Conservation (phyloP, 2,797 vertebrate genomes). For the Astyanax mexicanus region DNA sequence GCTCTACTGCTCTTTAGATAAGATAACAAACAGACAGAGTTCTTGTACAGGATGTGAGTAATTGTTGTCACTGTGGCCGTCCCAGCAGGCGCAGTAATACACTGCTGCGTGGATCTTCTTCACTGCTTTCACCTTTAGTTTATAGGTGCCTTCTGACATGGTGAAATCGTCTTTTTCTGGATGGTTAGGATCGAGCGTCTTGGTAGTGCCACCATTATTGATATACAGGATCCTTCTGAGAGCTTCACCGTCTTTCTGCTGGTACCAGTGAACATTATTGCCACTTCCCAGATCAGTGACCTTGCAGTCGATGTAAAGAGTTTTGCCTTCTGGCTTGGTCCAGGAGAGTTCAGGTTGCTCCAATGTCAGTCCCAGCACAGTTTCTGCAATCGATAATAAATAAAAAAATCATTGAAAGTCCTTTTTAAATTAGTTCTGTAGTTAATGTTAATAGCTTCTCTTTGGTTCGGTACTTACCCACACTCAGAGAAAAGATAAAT, state of each 20-base stretch:
- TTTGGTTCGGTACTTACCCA: conserved; percentile 1
- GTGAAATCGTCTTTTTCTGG: conserved; percentile 7
- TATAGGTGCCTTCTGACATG: conserved; percentile 13
- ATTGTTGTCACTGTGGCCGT: conserved; percentile 4
- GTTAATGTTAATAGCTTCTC: no score
- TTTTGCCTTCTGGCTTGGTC: conserved; percentile 17
- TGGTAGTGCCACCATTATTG: background rate
- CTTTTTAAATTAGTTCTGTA: background rate
- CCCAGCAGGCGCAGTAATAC: conserved; percentile 43
- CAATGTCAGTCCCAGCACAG: conserved; percentile 3
- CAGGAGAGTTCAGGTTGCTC: background rate
- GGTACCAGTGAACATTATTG: conserved; percentile 50
- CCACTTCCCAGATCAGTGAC: accelerated
- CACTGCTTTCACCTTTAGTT: conserved; percentile 21
- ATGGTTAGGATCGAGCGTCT: background rate
- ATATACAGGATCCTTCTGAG: conserved; percentile 41
- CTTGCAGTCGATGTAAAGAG: conserved; percentile 8
- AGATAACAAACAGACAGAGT: no score
- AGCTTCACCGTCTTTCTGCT: conserved; percentile 33
- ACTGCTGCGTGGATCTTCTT: background rate
- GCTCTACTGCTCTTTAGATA: no score
- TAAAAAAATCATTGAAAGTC: background rate
- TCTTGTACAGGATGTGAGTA: conserved; percentile 29
- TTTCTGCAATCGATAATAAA: conserved; percentile 17
- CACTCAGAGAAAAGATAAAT: background rate